Base-by-base conservation (phyloP, 2,888 invertebrate species). In the Sminthurides aquaticus region DNA sequence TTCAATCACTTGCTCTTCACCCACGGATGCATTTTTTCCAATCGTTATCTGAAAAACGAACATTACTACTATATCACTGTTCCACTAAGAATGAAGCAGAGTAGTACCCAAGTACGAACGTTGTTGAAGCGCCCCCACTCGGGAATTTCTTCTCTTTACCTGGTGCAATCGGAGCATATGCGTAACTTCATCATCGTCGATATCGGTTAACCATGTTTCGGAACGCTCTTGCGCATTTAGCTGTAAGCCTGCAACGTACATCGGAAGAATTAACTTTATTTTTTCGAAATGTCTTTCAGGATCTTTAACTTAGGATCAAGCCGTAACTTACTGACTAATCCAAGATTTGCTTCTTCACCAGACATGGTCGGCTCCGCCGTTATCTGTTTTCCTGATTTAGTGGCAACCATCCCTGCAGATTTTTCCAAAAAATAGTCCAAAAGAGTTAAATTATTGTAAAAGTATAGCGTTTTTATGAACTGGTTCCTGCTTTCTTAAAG, bases 1-100 rank as follows among this genome's bases (percentile, higher is more conserved):
- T 60, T 60, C 60, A 28, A 60, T 60, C 15, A 48, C 25, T 28
- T 60, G 60, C 34, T 60, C 60, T 20, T 60, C 60, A 11, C 49
- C 60, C 24, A 25, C 27, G 25, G 26, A 3, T 5, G 60, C 28
- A 26, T 60, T 54, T 25, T 26, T 49, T 8, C 52, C 60, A 24
- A 60, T 48, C 15, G 29, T 27, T 8, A 60, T 27, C 60, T 60
- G 15, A 11, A 11, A 58, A 34, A 34, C 8, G n/a, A 3, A 18
- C n/a, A n/a, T n/a, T n/a, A n/a, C n/a, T n/a, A n/a, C n/a, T n/a
- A n/a, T n/a, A n/a, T n/a, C n/a, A n/a, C n/a, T n/a, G n/a, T n/a
- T n/a, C n/a, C n/a, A n/a, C n/a, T n/a, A n/a, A n/a, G n/a, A n/a
- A n/a, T n/a, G n/a, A n/a, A n/a, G n/a, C n/a, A n/a, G n/a, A n/a